phyloP scores from a whole-genome alignment of 2,888 invertebrate species.

The Pomacea canaliculata region DNA sequence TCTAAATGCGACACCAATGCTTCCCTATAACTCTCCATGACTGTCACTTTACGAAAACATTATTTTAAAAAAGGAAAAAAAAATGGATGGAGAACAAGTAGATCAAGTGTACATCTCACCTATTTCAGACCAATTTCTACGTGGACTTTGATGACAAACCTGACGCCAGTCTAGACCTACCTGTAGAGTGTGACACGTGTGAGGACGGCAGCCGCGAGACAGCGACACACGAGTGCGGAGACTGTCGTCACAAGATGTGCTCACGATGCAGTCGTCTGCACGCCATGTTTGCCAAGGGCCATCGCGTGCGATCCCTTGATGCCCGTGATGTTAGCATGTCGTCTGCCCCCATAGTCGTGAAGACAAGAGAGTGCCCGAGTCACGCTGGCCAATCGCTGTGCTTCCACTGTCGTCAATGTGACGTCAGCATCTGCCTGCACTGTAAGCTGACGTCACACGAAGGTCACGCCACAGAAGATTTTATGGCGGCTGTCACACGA shows the following conservation, averaged over 20 bases:
- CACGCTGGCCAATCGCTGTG: slow-evolving; percentile 3
- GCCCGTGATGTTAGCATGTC: neutral
- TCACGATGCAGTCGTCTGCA: neutral
- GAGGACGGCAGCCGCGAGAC: neutral
- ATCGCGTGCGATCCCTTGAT: slow-evolving; percentile 3
- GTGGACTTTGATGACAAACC: neutral
- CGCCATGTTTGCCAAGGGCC: neutral
- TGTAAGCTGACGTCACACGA: slow-evolving; percentile 27
- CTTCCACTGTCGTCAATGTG: slow-evolving; percentile 19
- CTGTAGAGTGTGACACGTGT: neutral
- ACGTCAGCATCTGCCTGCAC: slow-evolving; percentile 20
- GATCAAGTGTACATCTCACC: too few relatives aligned
- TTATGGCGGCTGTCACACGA: slow-evolving; percentile 3
- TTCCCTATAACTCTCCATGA: too few relatives aligned
- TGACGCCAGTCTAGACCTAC: neutral
- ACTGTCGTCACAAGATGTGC: neutral
- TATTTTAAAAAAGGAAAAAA: too few relatives aligned
- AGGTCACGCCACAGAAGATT: slow-evolving; percentile 21
- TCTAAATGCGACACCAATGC: too few relatives aligned
- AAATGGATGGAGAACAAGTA: too few relatives aligned
- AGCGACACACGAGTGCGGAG: neutral
- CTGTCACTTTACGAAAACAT: too few relatives aligned
- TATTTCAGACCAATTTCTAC: slow-evolving; percentile 19
- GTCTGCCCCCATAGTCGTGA: neutral
- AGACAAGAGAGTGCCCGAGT: neutral